phyloP scores from a whole-genome alignment of 2,888 invertebrate species.

The Esperia sulphurella region DNA sequence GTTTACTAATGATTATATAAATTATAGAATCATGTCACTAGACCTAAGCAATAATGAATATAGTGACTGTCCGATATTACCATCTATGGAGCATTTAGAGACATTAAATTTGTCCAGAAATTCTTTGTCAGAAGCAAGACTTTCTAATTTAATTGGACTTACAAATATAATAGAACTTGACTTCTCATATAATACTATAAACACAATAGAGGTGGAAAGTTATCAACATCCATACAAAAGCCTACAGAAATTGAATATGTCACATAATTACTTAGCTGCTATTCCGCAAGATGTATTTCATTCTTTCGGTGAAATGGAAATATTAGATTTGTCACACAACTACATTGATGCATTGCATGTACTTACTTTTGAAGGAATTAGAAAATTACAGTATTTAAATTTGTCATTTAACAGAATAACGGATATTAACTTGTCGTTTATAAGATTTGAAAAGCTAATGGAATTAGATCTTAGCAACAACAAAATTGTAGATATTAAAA shows the following conservation, averaged over 20 bases:
- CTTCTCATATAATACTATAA: slow-evolving; percentile 47
- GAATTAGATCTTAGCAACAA: slow-evolving; percentile 42
- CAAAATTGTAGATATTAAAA: slow-evolving; percentile 29
- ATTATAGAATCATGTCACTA: slow-evolving; percentile 22
- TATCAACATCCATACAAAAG: slow-evolving; percentile 19
- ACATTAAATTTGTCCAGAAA: slow-evolving; percentile 41
- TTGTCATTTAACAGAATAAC: slow-evolving; percentile 42
- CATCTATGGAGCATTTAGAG: slow-evolving; percentile 29
- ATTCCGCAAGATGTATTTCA: slow-evolving; percentile 41
- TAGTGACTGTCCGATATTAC: slow-evolving; percentile 22
- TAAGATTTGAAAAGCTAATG: slow-evolving; percentile 41
- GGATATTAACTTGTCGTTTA: slow-evolving; percentile 40
- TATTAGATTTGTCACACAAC: slow-evolving; percentile 50
- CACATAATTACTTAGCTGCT: slow-evolving; percentile 39
- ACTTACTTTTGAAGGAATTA: slow-evolving; percentile 47
- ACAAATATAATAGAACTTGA: slow-evolving; percentile 32
- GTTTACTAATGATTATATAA: not conserved
- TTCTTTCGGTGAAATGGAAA: slow-evolving; percentile 29
- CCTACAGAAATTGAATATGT: slow-evolving; percentile 39
- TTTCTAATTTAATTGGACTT: slow-evolving; percentile 31
- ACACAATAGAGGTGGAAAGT: slow-evolving; percentile 20
- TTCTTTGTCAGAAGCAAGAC: slow-evolving; percentile 27
- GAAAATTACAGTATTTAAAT: slow-evolving; percentile 34
- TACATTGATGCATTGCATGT: slow-evolving; percentile 31
- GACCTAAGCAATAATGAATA: slow-evolving; percentile 36